These are phyloP conservation scores for Semnornis frantzii DNA, from an alignment of 2,113 vertebrate genomes.

Conservation along the genomic window DNA sequence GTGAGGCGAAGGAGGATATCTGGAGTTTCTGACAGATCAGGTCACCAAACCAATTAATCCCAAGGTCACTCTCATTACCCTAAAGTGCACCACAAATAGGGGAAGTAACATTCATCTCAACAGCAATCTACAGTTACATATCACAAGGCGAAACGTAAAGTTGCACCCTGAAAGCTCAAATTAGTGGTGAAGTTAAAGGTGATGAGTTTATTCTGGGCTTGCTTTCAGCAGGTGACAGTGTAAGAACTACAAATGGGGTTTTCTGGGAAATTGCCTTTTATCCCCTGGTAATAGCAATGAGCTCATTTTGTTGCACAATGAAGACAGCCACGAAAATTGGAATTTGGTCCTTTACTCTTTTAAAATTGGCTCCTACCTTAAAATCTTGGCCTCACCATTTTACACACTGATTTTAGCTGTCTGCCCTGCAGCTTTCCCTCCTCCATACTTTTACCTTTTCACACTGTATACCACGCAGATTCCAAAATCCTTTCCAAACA, in stretches of 20 bases:
- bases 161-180: neutral
- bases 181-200: neutral
- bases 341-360: neutral
- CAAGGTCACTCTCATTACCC: neutral
- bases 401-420: neutral
- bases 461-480: neutral
- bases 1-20: neutral
- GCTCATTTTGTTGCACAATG: neutral
- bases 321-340: neutral
- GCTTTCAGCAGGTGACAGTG: neutral
- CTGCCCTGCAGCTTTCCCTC: neutral
- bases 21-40: neutral
- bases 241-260: neutral
- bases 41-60: neutral
- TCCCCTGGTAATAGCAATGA: neutral
- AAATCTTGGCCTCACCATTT: neutral
- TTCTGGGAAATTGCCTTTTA: neutral
- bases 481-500: neutral
- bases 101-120: neutral
- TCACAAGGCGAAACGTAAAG: neutral
- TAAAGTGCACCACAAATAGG: neutral
- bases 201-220: neutral
- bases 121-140: neutral
- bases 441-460: neutral
- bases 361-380: neutral